Evolutionary conservation across 2,888 invertebrate genomes (phyloP).

Genomic region (Neoaliturus tenellus): DNA sequence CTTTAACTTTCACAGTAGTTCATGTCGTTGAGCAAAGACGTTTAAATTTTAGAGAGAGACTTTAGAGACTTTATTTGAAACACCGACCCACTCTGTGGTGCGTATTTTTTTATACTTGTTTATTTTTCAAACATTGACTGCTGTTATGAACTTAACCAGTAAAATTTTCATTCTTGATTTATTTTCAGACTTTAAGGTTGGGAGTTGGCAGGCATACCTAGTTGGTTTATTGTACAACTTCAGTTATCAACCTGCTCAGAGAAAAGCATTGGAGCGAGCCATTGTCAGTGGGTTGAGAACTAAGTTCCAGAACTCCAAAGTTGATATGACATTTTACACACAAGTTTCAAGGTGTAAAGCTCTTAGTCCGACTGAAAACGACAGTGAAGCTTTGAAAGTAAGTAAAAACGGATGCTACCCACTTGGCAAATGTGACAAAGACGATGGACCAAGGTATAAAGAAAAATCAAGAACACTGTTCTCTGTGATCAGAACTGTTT

Average conservation of each 20-base stretch:
- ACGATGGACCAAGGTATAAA: too few relatives aligned
- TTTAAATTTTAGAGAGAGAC: too few relatives aligned
- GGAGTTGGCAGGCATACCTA: constrained; percentile 5
- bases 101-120: neutral
- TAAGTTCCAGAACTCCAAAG: neutral
- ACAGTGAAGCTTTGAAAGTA: neutral
- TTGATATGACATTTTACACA: neutral
- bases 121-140: neutral
- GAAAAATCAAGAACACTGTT: too few relatives aligned
- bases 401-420: too few relatives aligned
- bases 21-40: neutral
- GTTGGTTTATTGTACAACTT: constrained; percentile 5
- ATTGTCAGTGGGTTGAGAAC: neutral
- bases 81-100: too few relatives aligned
- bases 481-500: too few relatives aligned
- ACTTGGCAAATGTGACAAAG: too few relatives aligned
- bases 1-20: too few relatives aligned
- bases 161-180: neutral
- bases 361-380: constrained; percentile 26
- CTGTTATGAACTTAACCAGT: too few relatives aligned
- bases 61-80: too few relatives aligned
- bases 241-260: constrained; percentile 12
- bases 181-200: neutral
- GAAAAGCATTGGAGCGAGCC: neutral
- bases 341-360: neutral